Evolutionary conservation across 2,797 vertebrate species (phyloP).

Genomic region (Tragopan temminckii): DNA sequence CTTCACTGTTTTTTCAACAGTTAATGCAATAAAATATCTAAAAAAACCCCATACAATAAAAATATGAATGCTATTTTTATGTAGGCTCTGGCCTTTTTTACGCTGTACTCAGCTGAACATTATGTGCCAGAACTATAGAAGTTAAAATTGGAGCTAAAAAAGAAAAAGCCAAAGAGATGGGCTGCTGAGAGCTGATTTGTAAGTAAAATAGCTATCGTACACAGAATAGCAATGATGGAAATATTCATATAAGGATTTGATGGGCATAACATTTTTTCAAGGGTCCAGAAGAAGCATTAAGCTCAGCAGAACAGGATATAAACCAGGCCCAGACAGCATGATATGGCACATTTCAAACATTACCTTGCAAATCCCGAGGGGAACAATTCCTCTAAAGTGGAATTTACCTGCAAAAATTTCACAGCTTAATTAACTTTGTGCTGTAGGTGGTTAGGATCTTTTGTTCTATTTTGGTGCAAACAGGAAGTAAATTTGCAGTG

Average conservation of each 20-base stretch:
- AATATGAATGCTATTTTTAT: neutral
- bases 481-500: neutral
- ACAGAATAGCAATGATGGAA: conserved; percentile 33
- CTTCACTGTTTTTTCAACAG: neutral
- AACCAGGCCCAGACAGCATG: conserved; percentile 1
- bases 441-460: neutral
- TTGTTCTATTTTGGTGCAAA: neutral
- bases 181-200: conserved; percentile 25
- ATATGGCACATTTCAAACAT: conserved; percentile 30
- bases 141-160: conserved; percentile 42
- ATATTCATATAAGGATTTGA: conserved; percentile 29
- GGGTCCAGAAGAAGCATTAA: conserved; percentile 41
- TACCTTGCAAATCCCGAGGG: conserved; percentile 30
- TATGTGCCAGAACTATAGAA: conserved; percentile 5
- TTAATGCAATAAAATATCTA: neutral
- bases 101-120: neutral
- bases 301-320: conserved; percentile 25
- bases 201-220: conserved; percentile 34
- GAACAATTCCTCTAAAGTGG: conserved; percentile 43
- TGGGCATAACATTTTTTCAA: conserved; percentile 28
- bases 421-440: conserved; percentile 41
- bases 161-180: conserved; percentile 9
- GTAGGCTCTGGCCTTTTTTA: neutral
- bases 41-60: neutral
- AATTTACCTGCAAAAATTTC: conserved; percentile 44